Evolutionary conservation across 2,797 vertebrate species (phyloP).

Genomic region (Natrix natrix): DNA sequence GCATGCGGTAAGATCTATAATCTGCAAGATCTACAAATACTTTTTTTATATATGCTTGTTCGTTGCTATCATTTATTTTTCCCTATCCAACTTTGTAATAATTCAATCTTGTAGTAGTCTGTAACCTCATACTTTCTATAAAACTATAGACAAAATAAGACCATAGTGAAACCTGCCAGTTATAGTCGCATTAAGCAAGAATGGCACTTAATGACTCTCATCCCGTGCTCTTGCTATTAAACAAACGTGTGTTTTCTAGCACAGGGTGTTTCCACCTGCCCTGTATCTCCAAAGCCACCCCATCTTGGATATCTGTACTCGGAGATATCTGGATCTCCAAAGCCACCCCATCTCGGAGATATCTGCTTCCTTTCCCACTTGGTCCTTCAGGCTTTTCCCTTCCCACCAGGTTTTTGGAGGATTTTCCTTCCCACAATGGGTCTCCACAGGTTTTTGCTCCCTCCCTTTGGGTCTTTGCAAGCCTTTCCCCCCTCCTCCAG

Average conservation of each 20-base stretch:
- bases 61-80: not conserved
- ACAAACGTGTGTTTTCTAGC: not conserved
- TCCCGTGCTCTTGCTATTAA: not conserved
- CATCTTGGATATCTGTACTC: too few species aligned
- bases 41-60: conserved; percentile 16
- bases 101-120: not conserved
- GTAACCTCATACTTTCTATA: not conserved
- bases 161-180: not conserved
- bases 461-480: not conserved
- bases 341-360: too few species aligned
- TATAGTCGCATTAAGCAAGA: not conserved
- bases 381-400: not conserved
- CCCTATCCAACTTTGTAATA: not conserved
- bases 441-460: not conserved
- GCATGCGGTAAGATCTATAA: conserved; percentile 80
- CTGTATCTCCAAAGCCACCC: not conserved
- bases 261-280: not conserved
- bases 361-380: not conserved
- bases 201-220: not conserved
- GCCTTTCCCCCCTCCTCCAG: not conserved
- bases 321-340: not conserved
- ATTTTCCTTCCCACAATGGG: too few species aligned
- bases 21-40: conserved; percentile 13
- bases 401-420: not conserved
- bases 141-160: not conserved